A percentile compares a stretch with the other conserved stretches of the same genome.
Conservation (phyloP, 1,140 invertebrate species). For the Lasioglossum baleicum region DNA sequence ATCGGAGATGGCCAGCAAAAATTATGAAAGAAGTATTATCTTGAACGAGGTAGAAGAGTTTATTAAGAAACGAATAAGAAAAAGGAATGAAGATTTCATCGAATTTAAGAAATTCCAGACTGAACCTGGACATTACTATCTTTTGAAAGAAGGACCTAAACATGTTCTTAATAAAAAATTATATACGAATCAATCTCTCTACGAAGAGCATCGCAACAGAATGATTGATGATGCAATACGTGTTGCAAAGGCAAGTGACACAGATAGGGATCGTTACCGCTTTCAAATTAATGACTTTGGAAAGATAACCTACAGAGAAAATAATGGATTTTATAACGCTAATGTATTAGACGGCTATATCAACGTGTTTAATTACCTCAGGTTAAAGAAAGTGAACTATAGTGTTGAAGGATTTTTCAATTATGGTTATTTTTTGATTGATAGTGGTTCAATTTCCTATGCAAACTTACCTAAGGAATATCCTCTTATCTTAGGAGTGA, state of each 20-base stretch:
- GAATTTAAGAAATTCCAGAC: not conserved
- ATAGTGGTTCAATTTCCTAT: not conserved
- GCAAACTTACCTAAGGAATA: constrained; percentile 15
- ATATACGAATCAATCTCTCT: constrained; percentile 10
- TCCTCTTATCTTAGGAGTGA: constrained; percentile 23
- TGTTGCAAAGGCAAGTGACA: constrained; percentile 1
- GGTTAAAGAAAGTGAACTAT: constrained; percentile 10
- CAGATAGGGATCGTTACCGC: not conserved
- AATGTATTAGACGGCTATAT: not conserved
- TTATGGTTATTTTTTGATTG: not conserved
- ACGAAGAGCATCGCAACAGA: constrained; percentile 1
- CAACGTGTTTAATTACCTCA: constrained; percentile 19
- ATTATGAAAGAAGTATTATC: not conserved
- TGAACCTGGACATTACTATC: constrained; percentile 11
- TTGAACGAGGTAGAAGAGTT: no score
- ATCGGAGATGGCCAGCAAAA: constrained; percentile 5
- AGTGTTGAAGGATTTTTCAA: not conserved
- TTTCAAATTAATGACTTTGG: constrained; percentile 17
- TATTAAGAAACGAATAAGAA: no score
- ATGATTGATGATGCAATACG: constrained; percentile 5
- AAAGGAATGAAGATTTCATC: not conserved
- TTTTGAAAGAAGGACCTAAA: not conserved
- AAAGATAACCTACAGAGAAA: not conserved
- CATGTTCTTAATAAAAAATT: not conserved
- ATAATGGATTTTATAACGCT: not conserved